These are phyloP conservation scores for Auanema freiburgensis DNA, from an alignment of 2,888 invertebrate species.

Conservation along the genomic window DNA sequence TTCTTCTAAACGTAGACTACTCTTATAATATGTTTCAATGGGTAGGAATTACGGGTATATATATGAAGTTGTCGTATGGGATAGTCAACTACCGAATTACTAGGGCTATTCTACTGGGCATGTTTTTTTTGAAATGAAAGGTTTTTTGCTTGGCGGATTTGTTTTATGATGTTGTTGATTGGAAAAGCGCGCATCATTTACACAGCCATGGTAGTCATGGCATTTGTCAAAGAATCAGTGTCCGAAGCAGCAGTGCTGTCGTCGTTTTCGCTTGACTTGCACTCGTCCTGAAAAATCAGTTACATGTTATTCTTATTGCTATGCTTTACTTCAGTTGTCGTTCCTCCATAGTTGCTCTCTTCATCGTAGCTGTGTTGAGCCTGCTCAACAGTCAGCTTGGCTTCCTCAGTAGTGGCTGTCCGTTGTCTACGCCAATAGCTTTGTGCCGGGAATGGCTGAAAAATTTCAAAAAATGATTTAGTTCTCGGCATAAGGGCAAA, in stretches of 20 bases:
- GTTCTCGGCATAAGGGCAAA: no score
- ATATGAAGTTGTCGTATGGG: conserved; percentile 7
- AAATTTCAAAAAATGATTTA: conserved; percentile 2
- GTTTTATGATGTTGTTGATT: no score
- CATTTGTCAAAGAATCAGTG: conserved; percentile 20
- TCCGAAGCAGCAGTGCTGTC: conserved; percentile 10
- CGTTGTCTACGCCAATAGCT: conserved; percentile 20
- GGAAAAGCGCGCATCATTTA: no score
- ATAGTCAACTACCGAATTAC: conserved; percentile 1
- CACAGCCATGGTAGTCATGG: not conserved
- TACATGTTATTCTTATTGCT: not conserved
- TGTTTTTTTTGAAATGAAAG: no score
- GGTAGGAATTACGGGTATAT: conserved; percentile 17
- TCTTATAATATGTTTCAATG: conserved; percentile 6
- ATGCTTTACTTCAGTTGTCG: conserved; percentile 36
- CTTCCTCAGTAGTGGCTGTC: conserved; percentile 2
- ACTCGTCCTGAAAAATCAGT: conserved; percentile 19
- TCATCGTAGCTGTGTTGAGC: conserved; percentile 29
- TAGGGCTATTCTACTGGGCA: no score
- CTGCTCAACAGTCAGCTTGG: conserved; percentile 10
- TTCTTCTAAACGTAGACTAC: conserved; percentile 29
- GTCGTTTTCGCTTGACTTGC: conserved; percentile 20
- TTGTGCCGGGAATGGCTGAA: conserved; percentile 5
- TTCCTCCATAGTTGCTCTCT: conserved; percentile 46
- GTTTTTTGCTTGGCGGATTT: no score